phyloP scores from a whole-genome alignment of 2,797 vertebrate species.

The Typhlichthys subterraneus region DNA sequence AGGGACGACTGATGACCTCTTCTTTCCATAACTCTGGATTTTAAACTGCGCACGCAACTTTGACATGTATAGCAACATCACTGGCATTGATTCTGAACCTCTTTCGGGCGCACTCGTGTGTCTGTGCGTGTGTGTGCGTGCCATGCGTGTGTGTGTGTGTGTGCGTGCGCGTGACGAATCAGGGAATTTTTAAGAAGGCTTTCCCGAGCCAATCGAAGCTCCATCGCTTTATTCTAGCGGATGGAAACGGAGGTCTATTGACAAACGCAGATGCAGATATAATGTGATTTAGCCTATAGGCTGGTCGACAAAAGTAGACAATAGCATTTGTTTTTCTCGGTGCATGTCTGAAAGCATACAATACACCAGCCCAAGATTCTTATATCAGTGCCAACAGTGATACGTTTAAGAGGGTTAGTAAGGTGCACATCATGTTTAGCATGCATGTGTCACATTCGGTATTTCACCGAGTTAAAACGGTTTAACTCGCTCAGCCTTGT shows the following conservation, averaged over 20 bases:
- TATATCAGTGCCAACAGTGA: not conserved
- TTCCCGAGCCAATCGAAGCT: constrained; percentile 31
- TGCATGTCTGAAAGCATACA: constrained; percentile 7
- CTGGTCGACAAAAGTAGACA: not conserved
- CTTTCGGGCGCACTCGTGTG: not conserved
- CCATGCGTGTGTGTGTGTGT: not conserved
- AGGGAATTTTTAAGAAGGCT: constrained; percentile 15
- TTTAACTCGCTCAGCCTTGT: no score
- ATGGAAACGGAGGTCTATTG: constrained; percentile 17
- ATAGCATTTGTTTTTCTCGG: not conserved
- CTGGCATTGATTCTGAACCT: constrained; percentile 43
- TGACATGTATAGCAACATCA: constrained; percentile 36
- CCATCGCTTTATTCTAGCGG: not conserved
- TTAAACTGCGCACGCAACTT: constrained; percentile 55
- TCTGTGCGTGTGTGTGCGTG: not conserved
- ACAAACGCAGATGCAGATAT: constrained; percentile 24
- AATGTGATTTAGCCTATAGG: constrained; percentile 22
- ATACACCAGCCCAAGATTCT: constrained; percentile 20
- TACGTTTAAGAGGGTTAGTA: no score
- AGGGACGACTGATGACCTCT: constrained; percentile 32
- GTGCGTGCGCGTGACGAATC: constrained; percentile 23
- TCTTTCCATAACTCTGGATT: constrained; percentile 25
- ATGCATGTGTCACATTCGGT: not conserved
- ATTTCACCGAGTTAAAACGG: no score
- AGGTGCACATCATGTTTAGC: no score